Percentiles rank a stretch among this genome's conserved stretches.
phyloP scores from a whole-genome alignment of 2,888 invertebrate species.

The Andrena trimmerana region DNA sequence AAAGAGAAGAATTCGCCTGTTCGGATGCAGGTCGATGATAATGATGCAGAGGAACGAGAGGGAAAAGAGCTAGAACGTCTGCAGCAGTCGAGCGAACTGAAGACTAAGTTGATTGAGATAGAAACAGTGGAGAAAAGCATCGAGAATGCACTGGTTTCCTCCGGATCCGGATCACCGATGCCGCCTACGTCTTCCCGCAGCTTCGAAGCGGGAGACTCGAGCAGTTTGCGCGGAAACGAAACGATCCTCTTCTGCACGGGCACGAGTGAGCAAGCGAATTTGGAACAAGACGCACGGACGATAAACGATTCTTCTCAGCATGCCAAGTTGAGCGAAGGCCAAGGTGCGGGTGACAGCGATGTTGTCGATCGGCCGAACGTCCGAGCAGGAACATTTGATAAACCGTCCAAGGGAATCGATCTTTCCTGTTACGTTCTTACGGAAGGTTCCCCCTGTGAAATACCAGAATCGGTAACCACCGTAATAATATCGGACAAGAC shows the following conservation, averaged over 20 bases:
- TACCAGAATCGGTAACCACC: constrained; percentile 82
- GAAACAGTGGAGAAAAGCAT: constrained; percentile 71
- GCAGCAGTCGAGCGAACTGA: constrained; percentile 53
- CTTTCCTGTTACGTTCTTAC: constrained; percentile 76
- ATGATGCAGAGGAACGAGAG: background rate
- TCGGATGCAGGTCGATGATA: background rate
- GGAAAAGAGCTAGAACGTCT: background rate
- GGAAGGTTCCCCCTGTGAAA: constrained; percentile 82
- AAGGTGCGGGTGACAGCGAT: background rate
- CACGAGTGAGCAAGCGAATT: background rate
- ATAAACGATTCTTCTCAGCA: too few species aligned
- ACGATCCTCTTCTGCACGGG: background rate
- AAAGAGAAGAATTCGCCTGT: constrained; percentile 14
- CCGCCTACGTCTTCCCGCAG: background rate
- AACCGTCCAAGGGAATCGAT: background rate
- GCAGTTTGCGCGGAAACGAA: too few species aligned
- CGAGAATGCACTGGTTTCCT: constrained; percentile 63
- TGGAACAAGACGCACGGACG: too few species aligned
- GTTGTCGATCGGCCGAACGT: background rate
- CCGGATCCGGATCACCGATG: constrained; percentile 1
- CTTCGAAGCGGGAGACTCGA: background rate
- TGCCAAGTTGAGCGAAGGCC: too few species aligned
- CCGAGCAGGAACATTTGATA: background rate
- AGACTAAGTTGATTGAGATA: constrained; percentile 73
- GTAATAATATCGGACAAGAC: constrained; percentile 80